Base-by-base conservation (phyloP, 2,113 vertebrate genomes). In the Xenopus borealis region DNA sequence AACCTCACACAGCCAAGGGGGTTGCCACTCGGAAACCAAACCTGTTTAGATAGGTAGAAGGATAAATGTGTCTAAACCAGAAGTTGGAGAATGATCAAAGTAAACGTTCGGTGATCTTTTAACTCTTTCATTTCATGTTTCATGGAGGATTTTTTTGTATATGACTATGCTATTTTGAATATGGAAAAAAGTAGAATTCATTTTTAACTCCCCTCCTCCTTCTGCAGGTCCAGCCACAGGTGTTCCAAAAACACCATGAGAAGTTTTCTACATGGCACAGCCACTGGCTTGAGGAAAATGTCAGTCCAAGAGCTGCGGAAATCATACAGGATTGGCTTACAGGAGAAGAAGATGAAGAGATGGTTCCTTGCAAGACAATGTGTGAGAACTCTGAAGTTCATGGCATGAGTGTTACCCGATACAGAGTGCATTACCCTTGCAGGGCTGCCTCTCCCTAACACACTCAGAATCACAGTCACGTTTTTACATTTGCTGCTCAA, bases 351-450 rank as follows among this genome's bases (percentile, higher is more conserved):
- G 94, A 94, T 0, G 95, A 96, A 81, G 97, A 98, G 85, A 93
- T 98, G 92, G 91, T 97, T 77, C 97, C 96, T 73, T 98, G 96
- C 85, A 97, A 97, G 88, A 98, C 96, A 0, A 92, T 89, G 2
- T 94, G 95, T 1, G 88, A 98, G 84, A 91, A 93, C 0, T 88
- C 89, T 1, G 93, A 93, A 0, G 83, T 97, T 64, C 97, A 98
- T 0, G 96, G 95, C 58, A 91, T 96, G 79, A 88, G 91, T 0
- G 95, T 98, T 79, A 98, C 94, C 86, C 94, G 94, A 88, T 98
- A 98, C 91, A 90, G 94, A 0, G 96, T 98, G 53, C 94, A 95
- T 88, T 98, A 98, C 91, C 94, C 91, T 82, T 94, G 91, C 87
- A 94, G 90, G 81, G 92, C 93, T 0, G 92, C 95, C 0, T 93